phyloP scores from a whole-genome alignment of 1,140 invertebrate genomes.

The Thalassaphorura encarpata region DNA sequence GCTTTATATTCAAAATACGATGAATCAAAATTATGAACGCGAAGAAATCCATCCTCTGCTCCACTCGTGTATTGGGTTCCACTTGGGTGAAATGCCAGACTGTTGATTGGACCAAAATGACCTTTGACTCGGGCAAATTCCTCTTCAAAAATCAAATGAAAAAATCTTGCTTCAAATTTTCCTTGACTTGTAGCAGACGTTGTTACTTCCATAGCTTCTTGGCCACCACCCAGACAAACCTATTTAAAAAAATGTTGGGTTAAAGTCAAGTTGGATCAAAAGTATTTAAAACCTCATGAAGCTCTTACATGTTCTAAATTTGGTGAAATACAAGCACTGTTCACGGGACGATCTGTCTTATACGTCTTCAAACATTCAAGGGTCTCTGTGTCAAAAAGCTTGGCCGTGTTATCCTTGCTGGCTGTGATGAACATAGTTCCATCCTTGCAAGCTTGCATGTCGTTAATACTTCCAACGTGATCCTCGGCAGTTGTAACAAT shows the following conservation, averaged over 20 bases:
- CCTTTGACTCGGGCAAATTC: constrained; percentile 97
- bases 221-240: constrained; percentile 89
- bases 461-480: constrained; percentile 81
- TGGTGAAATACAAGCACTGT: constrained; percentile 91
- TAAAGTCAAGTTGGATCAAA: background rate
- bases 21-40: constrained; percentile 92
- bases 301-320: constrained; percentile 76
- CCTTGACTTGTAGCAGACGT: constrained; percentile 89
- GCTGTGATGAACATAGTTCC: constrained; percentile 93
- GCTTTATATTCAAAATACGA: constrained; percentile 95
- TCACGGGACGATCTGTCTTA: constrained; percentile 91
- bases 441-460: constrained; percentile 90
- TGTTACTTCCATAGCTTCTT: constrained; percentile 98
- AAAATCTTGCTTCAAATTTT: constrained; percentile 97
- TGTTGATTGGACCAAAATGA: constrained; percentile 99
- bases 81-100: constrained; percentile 94
- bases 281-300: background rate
- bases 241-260: constrained; percentile 35
- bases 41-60: constrained; percentile 96
- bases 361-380: constrained; percentile 83
- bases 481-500: constrained; percentile 62
- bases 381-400: constrained; percentile 79
- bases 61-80: constrained; percentile 94
- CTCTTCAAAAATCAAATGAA: constrained; percentile 98
- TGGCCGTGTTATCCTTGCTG: constrained; percentile 86